Percentiles rank a stretch among this genome's conserved stretches.
phyloP scores from a whole-genome alignment of 2,113 vertebrate species.

The Onychorhynchus coronatus region DNA sequence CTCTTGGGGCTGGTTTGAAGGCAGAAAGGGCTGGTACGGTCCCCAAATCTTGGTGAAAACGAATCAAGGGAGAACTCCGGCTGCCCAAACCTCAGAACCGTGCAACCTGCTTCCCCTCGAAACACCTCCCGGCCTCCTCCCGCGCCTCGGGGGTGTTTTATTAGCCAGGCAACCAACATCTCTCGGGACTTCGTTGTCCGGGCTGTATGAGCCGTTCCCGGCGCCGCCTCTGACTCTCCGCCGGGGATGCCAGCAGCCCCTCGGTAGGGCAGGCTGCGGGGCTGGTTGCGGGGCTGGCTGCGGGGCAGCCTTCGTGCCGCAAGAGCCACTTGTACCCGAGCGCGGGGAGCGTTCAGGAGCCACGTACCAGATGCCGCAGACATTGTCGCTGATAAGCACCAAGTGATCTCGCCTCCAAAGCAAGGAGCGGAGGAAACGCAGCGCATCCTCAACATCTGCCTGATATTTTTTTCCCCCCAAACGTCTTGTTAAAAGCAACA shows the following conservation, averaged over 20 bases:
- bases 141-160: not conserved
- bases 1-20: not conserved
- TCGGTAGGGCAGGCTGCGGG: not conserved
- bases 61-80: not conserved
- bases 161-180: not conserved
- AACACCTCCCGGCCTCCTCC: not conserved
- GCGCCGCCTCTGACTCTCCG: not conserved
- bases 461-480: not conserved
- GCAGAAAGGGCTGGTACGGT: not conserved
- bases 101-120: too few relatives aligned
- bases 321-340: not conserved
- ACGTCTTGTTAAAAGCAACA: not conserved
- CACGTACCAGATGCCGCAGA: not conserved
- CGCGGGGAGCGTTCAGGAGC: not conserved
- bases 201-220: not conserved
- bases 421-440: not conserved
- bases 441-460: not conserved
- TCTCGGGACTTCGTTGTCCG: not conserved
- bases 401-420: not conserved
- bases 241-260: not conserved
- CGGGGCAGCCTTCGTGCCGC: not conserved
- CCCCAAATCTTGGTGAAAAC: not conserved
- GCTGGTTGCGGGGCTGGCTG: not conserved
- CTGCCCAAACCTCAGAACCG: not conserved
- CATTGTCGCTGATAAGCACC: not conserved